Percentiles rank a stretch among this genome's conserved stretches.
Conservation (phyloP, 1,140 invertebrate species). For the Achatina immaculata region DNA sequence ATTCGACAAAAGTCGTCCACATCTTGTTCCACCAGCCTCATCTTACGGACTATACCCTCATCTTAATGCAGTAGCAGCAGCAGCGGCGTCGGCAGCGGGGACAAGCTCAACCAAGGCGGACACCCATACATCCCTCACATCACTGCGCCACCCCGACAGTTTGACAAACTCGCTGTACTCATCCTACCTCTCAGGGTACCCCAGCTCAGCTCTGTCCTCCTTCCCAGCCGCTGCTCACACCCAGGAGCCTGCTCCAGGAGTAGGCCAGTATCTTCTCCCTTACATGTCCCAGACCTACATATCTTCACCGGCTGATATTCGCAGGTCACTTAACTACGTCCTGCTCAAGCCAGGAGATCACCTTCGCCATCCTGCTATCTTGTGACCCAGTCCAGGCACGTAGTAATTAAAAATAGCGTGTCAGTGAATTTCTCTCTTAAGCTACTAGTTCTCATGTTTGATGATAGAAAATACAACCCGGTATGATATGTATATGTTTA, state of each 20-base stretch:
- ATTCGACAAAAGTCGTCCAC: constrained; percentile 7
- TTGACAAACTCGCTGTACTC: constrained; percentile 21
- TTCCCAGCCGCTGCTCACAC: constrained; percentile 55
- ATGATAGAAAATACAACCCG: background rate
- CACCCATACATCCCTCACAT: background rate
- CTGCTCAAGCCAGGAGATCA: constrained; percentile 68
- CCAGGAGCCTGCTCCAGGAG: constrained; percentile 54
- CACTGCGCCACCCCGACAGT: constrained; percentile 11
- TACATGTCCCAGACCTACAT: constrained; percentile 59
- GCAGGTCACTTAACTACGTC: constrained; percentile 62
- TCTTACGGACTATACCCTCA: constrained; percentile 61
- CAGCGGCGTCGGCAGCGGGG: constrained; percentile 52
- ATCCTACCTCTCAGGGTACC: constrained; percentile 17
- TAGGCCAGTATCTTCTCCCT: constrained; percentile 64
- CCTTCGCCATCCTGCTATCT: constrained; percentile 60
- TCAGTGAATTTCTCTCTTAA: background rate
- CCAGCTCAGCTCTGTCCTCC: constrained; percentile 27
- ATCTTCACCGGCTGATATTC: constrained; percentile 43
- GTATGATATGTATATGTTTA: background rate
- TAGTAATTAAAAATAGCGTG: background rate
- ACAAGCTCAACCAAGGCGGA: background rate
- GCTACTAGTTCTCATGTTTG: background rate
- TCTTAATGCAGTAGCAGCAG: constrained; percentile 35
- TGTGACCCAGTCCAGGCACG: too few relatives aligned
- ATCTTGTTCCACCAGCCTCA: constrained; percentile 75